Base-by-base conservation (phyloP, 2,113 vertebrate genomes). In the Acanthisitta chloris region DNA sequence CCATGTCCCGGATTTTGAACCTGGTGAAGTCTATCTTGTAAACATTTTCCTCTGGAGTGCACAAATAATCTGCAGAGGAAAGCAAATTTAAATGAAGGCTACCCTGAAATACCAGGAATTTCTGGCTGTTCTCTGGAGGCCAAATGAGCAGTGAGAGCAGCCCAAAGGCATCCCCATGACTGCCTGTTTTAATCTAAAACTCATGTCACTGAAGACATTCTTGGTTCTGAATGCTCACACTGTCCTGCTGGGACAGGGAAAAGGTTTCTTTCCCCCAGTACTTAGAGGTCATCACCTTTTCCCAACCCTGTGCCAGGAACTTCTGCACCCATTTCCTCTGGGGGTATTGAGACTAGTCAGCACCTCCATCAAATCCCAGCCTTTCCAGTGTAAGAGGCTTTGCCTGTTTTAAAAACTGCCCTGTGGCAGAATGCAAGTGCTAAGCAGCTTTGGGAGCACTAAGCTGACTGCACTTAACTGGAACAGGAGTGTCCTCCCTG, bases 1-100 rank as follows among this genome's bases (percentile, higher is more conserved):
- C 99, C 99, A 99, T 99, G 97, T 99, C 99, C 15, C 99, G 98
- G 97, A 99, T 99, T 98, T 99, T 99, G 96, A 99, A 99, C 96
- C 99, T 98, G 90, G 99, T 99, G 97, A 99, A 99, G 97, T 99
- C 99, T 34, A 99, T 99, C 98, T 99, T 99, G 98, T 99, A 99
- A 88, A 99, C 97, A 12, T 99, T 99, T 97, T 99, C 99, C 94
- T 99, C 99, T 2, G 99, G 99, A 77, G 98, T 98, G 94, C 99
- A 99, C 66, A 99, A 97, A 92, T 99, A 99, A 98, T 99, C 99
- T 99, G 97, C 67, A 96, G 86, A 76, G 91, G 86, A 91, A 81
- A 92, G 45, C 9, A 52, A 70, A 52, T 72, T 48, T 5, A 57
- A 51, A 73, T 79, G 64, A 88, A 79, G 46, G 58, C 34, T 82